Evolutionary conservation across 2,797 vertebrate species (phyloP).

Genomic region (Heterohyrax brucei): DNA sequence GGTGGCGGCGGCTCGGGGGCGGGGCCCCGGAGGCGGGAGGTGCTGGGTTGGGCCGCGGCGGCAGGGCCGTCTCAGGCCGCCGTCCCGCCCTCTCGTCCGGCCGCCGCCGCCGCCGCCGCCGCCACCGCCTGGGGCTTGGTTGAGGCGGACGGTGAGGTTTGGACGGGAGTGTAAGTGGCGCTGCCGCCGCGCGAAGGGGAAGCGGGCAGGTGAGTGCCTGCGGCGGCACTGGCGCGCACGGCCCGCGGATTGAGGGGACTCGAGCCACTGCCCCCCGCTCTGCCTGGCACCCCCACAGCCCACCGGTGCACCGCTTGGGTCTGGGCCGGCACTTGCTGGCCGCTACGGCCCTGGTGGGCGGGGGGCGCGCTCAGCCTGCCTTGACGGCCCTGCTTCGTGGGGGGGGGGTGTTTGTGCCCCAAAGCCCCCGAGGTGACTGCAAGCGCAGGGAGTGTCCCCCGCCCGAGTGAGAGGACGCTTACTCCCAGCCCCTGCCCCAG

Average conservation of each 20-base stretch:
- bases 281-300: neutral
- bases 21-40: slow-evolving; percentile 50
- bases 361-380: neutral
- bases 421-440: neutral
- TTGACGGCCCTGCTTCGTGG: neutral
- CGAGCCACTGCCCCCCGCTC: neutral
- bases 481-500: neutral
- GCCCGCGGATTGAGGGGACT: slow-evolving; percentile 12
- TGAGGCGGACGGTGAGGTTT: slow-evolving; percentile 83
- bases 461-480: no score
- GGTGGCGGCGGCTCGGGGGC: neutral
- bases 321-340: neutral
- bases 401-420: neutral
- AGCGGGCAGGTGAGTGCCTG: slow-evolving; percentile 85
- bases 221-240: neutral
- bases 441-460: slow-evolving; percentile 68
- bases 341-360: neutral
- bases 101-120: slow-evolving; percentile 73
- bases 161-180: slow-evolving; percentile 61
- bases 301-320: neutral
- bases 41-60: slow-evolving; percentile 74
- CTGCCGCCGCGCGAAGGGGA: slow-evolving; percentile 66
- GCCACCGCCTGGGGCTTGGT: slow-evolving; percentile 75
- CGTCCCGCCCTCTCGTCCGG: slow-evolving; percentile 83
- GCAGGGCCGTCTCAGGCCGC: slow-evolving; percentile 83